Conservation (phyloP, 1,140 invertebrate species). For the Dryas iulia region DNA sequence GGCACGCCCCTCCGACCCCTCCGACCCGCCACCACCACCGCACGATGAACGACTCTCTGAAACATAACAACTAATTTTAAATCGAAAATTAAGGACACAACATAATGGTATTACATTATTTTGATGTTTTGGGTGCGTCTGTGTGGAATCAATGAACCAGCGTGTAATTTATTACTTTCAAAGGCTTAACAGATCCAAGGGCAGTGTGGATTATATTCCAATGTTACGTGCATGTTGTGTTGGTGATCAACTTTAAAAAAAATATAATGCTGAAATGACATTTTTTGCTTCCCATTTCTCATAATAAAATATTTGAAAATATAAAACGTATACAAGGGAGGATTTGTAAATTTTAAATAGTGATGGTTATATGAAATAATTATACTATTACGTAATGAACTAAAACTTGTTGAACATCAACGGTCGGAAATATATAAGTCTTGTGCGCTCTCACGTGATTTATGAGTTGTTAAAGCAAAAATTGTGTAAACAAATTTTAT, state of each 20-base stretch:
- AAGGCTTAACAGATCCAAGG: background rate
- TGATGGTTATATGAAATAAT: too few species aligned
- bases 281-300: too few species aligned
- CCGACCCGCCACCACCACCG: conserved; percentile 68
- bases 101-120: background rate
- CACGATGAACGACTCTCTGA: conserved; percentile 88
- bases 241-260: too few species aligned
- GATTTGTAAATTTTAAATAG: background rate
- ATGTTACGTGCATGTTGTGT: background rate
- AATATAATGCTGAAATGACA: too few species aligned
- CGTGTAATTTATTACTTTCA: too few species aligned
- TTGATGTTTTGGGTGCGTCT: background rate
- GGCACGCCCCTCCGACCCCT: conserved; percentile 87
- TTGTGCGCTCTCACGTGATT: conserved; percentile 5
- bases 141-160: too few species aligned
- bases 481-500: conserved; percentile 11
- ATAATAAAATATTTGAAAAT: too few species aligned
- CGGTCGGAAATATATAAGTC: conserved; percentile 18
- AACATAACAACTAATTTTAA: background rate
- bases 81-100: background rate
- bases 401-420: background rate
- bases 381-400: background rate
- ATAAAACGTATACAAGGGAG: background rate
- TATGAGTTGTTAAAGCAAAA: conserved; percentile 25
- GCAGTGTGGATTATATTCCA: background rate